Conservation (phyloP, 2,888 invertebrate species). For the Blastobasis lacticolella region DNA sequence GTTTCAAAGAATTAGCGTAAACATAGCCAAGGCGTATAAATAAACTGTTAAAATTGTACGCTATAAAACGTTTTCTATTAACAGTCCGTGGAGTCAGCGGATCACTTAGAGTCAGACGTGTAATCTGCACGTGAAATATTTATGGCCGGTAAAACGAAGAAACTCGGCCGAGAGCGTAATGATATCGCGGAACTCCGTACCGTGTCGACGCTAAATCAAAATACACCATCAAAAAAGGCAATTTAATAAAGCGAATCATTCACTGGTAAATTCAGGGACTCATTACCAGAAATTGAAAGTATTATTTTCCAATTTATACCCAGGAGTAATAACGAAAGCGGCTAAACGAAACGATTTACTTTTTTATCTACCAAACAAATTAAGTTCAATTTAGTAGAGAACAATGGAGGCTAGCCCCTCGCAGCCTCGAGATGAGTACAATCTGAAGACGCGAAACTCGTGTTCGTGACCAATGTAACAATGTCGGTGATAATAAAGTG, state of each 20-base stretch:
- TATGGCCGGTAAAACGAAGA: not conserved
- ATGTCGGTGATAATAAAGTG: not conserved
- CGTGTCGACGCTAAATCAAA: too few species aligned
- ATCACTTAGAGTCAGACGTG: constrained; percentile 2
- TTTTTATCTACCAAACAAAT: too few species aligned
- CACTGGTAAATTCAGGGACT: too few species aligned
- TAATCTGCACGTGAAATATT: not conserved
- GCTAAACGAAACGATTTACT: too few species aligned
- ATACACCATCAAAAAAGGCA: too few species aligned
- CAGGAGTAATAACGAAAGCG: too few species aligned
- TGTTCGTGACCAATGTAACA: constrained; percentile 5
- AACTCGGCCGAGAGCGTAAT: not conserved
- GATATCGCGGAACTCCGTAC: too few species aligned
- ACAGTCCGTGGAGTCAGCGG: constrained; percentile 1
- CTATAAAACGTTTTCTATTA: constrained; percentile 3
- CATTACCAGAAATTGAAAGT: too few species aligned
- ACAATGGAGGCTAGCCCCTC: not conserved
- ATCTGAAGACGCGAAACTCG: not conserved
- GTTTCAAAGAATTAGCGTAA: too few species aligned
- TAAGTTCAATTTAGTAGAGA: not conserved
- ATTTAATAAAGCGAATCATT: too few species aligned
- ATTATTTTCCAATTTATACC: too few species aligned
- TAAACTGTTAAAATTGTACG: constrained; percentile 2
- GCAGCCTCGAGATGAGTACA: not conserved
- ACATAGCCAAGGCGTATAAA: not conserved